These are phyloP conservation scores for Selenia dentaria DNA, from an alignment of 2,888 invertebrate species.

Conservation along the genomic window DNA sequence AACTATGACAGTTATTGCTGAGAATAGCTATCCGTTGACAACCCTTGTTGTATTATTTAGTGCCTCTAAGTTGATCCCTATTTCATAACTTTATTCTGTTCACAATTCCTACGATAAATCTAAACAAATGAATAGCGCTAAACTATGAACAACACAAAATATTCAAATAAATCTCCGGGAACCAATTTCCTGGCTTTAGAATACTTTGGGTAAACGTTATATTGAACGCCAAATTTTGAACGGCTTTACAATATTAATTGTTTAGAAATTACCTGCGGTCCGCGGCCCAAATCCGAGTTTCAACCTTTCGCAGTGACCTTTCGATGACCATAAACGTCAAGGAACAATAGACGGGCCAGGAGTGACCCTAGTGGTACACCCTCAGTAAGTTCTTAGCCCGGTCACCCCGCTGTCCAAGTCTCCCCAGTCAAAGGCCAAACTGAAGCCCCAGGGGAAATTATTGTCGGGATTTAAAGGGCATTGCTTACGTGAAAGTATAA, in stretches of 20 bases:
- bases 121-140: constrained; percentile 44
- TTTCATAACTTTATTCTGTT: constrained; percentile 46
- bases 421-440: constrained; percentile 80
- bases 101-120: constrained; percentile 43
- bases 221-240: constrained; percentile 37
- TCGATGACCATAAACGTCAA: constrained; percentile 80
- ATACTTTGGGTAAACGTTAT: constrained; percentile 44
- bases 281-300: constrained; percentile 39
- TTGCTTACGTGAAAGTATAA: constrained; percentile 75
- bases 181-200: constrained; percentile 49
- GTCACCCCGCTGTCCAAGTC: constrained; percentile 74
- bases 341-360: constrained; percentile 76
- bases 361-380: constrained; percentile 71
- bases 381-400: constrained; percentile 69
- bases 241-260: constrained; percentile 65
- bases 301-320: constrained; percentile 74
- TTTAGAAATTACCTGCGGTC: constrained; percentile 62
- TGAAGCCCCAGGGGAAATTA: constrained; percentile 80
- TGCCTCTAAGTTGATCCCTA: constrained; percentile 22
- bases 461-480: constrained; percentile 85
- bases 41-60: too few relatives aligned
- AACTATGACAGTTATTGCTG: too few relatives aligned
- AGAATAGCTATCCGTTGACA: too few relatives aligned
- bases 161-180: constrained; percentile 54
- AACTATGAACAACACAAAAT: constrained; percentile 47